phyloP scores from a whole-genome alignment of 2,888 invertebrate genomes.

The Drosophila vallismaia region DNA sequence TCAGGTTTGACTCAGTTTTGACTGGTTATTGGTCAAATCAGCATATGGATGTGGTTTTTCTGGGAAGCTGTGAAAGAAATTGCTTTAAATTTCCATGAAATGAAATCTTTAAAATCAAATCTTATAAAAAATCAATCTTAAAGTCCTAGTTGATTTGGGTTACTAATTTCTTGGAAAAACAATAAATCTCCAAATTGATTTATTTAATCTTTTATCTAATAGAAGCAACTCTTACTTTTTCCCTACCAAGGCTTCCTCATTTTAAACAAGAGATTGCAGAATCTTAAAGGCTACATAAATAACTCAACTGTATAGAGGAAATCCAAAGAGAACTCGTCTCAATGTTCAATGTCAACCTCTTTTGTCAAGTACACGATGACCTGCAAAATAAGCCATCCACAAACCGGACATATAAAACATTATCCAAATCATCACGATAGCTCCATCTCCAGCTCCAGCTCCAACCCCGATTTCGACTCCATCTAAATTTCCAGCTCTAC shows the following conservation, averaged over 20 bases:
- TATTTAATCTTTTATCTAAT: too few species aligned
- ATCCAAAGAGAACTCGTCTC: slow-evolving; percentile 31
- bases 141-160: too few species aligned
- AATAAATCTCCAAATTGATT: too few species aligned
- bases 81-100: slow-evolving; percentile 4
- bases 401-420: slow-evolving; percentile 49
- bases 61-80: slow-evolving; percentile 24
- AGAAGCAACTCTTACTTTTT: not conserved
- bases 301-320: slow-evolving; percentile 20
- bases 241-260: slow-evolving; percentile 9
- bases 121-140: too few species aligned
- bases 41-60: slow-evolving; percentile 33
- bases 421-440: slow-evolving; percentile 25
- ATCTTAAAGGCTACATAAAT: slow-evolving; percentile 12
- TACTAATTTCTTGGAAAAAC: too few species aligned
- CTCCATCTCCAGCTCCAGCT: slow-evolving; percentile 1
- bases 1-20: slow-evolving; percentile 36
- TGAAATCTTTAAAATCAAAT: too few species aligned
- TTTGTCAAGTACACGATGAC: slow-evolving; percentile 48
- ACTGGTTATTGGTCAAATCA: slow-evolving; percentile 15
- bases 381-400: slow-evolving; percentile 47
- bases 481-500: slow-evolving; percentile 54
- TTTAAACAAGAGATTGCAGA: not conserved
- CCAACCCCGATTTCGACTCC: too few species aligned
- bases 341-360: slow-evolving; percentile 58